Evolutionary conservation across 2,888 invertebrate genomes (phyloP), one percentile per base, ranked within the genome.

Genomic region (Rapana venosa): DNA sequence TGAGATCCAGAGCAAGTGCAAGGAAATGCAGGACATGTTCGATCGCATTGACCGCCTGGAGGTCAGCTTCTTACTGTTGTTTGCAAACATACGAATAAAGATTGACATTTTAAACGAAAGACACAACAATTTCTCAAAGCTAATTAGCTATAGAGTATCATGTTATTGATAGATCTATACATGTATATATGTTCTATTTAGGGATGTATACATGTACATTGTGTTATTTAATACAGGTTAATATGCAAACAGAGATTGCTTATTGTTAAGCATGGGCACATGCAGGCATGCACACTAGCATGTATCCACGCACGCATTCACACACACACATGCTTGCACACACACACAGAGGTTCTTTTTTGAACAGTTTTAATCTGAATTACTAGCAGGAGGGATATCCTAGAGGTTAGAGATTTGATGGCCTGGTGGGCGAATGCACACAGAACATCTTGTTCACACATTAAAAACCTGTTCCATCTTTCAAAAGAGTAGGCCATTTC

Each of bases 31-130:
- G 58, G 88, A 92, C 58, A 93, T 94, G n/a, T 95, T 95, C 93
- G 92, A 92, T 17, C 94, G 93, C 90, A 94, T 95, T 88, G 95
- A 95, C 90, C 92, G 93, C 79, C 92, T 95, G 36, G 95, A 95
- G 94, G 95, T 95, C 89, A 89, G 87, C 83, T 74, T 26, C 4
- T 47, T 47, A 47, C 47, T 47, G 47, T 47, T 8, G 47, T 47
- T 47, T 47, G 47, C 4, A 47, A 47, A 47, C 47, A 2, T 47
- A 47, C 47, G 47, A 47, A 47, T 47, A 5, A 47, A 5, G 47
- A 47, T 47, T 47, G 47, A 47, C 47, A 8, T 47, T 8, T 47
- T 47, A 8, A 47, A 47, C 47, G 8, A 8, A 47, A 47, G 8
- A 47, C 47, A 5, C 47, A 47, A 2, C 47, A 47, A 47, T 47